A percentile compares a stretch with the other conserved stretches of the same genome.
These are phyloP conservation scores for Macropodus opercularis DNA, from an alignment of 2,797 vertebrate species.

Conservation along the genomic window DNA sequence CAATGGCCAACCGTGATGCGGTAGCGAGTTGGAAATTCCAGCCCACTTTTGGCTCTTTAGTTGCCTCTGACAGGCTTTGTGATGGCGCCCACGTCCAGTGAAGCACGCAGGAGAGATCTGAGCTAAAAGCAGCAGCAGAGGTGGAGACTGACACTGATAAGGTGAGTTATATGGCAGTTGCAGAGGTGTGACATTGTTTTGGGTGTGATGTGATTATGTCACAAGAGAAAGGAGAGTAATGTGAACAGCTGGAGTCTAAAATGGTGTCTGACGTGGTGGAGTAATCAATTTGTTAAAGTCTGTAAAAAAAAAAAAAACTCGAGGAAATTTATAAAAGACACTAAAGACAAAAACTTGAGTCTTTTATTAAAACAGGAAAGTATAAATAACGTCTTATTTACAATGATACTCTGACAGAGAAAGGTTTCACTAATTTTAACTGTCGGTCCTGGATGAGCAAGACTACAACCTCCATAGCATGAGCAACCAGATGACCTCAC, in stretches of 20 bases:
- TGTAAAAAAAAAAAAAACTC: slow-evolving; percentile 9
- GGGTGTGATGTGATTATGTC: slow-evolving; percentile 8
- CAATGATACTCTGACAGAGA: slow-evolving; percentile 20
- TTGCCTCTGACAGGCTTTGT: slow-evolving; percentile 18
- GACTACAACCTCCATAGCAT: too few relatives aligned
- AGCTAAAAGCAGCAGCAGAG: slow-evolving; percentile 29
- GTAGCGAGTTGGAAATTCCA: slow-evolving; percentile 26
- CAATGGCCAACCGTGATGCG: slow-evolving; percentile 7
- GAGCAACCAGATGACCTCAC: too few relatives aligned
- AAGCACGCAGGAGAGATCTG: slow-evolving; percentile 15
- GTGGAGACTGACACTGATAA: slow-evolving; percentile 43
- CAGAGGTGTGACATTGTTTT: slow-evolving; percentile 37
- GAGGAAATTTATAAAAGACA: background rate
- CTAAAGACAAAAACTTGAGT: background rate
- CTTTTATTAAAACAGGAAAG: slow-evolving; percentile 56
- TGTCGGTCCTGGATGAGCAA: too few relatives aligned
- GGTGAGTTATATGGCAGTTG: slow-evolving; percentile 18
- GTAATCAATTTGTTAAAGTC: slow-evolving; percentile 16
- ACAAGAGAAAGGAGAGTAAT: background rate
- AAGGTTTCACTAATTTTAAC: too few relatives aligned
- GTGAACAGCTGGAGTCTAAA: slow-evolving; percentile 33
- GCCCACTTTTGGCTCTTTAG: slow-evolving; percentile 8
- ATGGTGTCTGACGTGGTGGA: slow-evolving; percentile 17
- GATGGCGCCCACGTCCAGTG: slow-evolving; percentile 9
- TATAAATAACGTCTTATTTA: slow-evolving; percentile 64